A percentile compares a stretch with the other conserved stretches of the same genome.
These are phyloP conservation scores for Oncorhynchus keta DNA, from an alignment of 2,113 vertebrate species.

Conservation along the genomic window DNA sequence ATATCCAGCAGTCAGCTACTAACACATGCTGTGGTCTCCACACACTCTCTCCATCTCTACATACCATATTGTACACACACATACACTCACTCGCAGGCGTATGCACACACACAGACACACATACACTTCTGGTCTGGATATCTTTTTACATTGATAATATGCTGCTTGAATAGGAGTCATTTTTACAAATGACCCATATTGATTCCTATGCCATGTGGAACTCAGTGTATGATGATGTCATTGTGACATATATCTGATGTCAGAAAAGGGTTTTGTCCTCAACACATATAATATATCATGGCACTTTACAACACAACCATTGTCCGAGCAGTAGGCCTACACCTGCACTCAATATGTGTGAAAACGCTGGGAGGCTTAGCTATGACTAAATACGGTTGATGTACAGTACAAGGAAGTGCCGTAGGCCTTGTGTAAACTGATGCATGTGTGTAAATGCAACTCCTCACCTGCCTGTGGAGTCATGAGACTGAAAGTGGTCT, in stretches of 20 bases:
- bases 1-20: not conserved
- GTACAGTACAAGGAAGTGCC: not conserved
- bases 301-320: constrained; percentile 11
- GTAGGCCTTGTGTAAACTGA: no score
- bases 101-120: not conserved
- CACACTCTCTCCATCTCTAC: not conserved
- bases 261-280: not conserved
- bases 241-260: constrained; percentile 2
- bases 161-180: not conserved
- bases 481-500: no score
- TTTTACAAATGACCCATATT: not conserved
- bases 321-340: constrained; percentile 6
- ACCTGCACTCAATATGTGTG: constrained; percentile 50
- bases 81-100: constrained; percentile 26
- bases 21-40: no score
- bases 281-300: constrained; percentile 17
- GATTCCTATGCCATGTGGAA: not conserved
- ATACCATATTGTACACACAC: constrained; percentile 3
- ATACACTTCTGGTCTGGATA: not conserved
- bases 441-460: no score
- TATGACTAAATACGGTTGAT: not conserved
- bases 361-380: not conserved
- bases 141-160: not conserved
- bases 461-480: no score
- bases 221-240: not conserved